Evolutionary conservation across 2,888 invertebrate genomes (phyloP), one percentile per base, ranked within the genome.

Genomic region (Micoletzkya japonica): DNA sequence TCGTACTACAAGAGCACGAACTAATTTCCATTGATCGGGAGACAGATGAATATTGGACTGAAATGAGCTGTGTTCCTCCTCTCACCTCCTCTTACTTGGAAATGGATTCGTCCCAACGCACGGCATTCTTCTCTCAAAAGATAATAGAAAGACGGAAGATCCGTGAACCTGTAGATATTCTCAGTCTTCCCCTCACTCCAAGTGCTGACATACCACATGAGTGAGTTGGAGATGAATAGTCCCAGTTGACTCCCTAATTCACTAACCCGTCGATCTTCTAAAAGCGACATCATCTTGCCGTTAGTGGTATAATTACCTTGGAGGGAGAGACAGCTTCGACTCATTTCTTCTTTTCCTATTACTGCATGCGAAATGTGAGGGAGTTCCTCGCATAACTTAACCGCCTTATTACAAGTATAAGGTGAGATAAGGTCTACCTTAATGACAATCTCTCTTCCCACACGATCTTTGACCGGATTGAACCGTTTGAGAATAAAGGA

Each of bases 21-120:
- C 78, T 7, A 73, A 52, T 67, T 84, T 84, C 81, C 81, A 83
- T 57, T 84, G 76, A 17, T 78, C 75, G 1, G 81, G 76, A 34
- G 75, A 73, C 67, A 81, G 79, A 59, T 81, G 76, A 28, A 76
- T 34, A 49, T 80, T 81, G 1, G 75, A 70, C 59, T 73, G 68
- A 32, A 77, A 73, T 37, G 7, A 39, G 7, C 17, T 39, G 7
- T 39, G 7, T 28, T 78, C 63, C 14, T 72, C 66, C 64, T 74
- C 50, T 24, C 24, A 52, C 17, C 58, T 39, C 44, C 20, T 60
- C 10, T 59, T 60, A 52, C 54, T 56, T 39, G 54, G 34, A 44
- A 44, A 44, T 71, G 52, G 6, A 60, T 24, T 7, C 36, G 56
- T 20, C 74, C 74, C 58, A 70, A 56, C 37, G 59, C 64, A n/a